Evolutionary conservation across 2,888 invertebrate genomes (phyloP).

Genomic region (Oegoconia quadripuncta): DNA sequence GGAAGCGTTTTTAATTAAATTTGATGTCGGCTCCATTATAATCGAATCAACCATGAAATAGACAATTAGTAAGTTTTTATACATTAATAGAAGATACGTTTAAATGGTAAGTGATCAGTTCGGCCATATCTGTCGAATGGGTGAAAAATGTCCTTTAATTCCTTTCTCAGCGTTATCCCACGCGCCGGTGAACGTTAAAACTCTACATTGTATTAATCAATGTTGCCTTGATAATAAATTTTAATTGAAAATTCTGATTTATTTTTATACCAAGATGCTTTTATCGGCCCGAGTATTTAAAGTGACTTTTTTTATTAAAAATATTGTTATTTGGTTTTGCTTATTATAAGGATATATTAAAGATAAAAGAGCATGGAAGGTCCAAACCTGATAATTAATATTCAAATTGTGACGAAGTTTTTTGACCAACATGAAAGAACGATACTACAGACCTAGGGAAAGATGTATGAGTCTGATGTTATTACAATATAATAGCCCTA

Average conservation of each 20-base stretch:
- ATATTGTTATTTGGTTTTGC: too few relatives aligned
- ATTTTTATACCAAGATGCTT: slow-evolving; percentile 21
- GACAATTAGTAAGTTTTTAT: slow-evolving; percentile 27
- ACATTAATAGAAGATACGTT: too few relatives aligned
- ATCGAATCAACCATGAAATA: slow-evolving; percentile 46
- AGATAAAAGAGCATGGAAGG: too few relatives aligned
- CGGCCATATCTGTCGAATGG: slow-evolving; percentile 42
- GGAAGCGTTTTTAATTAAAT: slow-evolving; percentile 19
- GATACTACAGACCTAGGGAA: too few relatives aligned
- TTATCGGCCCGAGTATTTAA: too few relatives aligned
- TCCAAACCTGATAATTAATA: too few relatives aligned
- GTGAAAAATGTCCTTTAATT: slow-evolving; percentile 44
- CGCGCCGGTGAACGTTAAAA: slow-evolving; percentile 41
- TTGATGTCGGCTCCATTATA: slow-evolving; percentile 26
- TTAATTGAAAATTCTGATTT: slow-evolving; percentile 36
- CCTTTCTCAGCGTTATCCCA: slow-evolving; percentile 37
- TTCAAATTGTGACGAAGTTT: too few relatives aligned
- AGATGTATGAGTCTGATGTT: too few relatives aligned
- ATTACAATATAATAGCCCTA: too few relatives aligned
- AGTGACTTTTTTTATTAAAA: too few relatives aligned
- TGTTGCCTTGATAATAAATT: slow-evolving; percentile 32
- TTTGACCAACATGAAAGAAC: too few relatives aligned
- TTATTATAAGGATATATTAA: too few relatives aligned
- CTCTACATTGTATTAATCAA: slow-evolving; percentile 43
- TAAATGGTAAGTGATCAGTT: slow-evolving; percentile 36